Evolutionary conservation across 2,113 vertebrate species (phyloP), one percentile per base, ranked within the genome.

Genomic region (Atherinomorus stipes): DNA sequence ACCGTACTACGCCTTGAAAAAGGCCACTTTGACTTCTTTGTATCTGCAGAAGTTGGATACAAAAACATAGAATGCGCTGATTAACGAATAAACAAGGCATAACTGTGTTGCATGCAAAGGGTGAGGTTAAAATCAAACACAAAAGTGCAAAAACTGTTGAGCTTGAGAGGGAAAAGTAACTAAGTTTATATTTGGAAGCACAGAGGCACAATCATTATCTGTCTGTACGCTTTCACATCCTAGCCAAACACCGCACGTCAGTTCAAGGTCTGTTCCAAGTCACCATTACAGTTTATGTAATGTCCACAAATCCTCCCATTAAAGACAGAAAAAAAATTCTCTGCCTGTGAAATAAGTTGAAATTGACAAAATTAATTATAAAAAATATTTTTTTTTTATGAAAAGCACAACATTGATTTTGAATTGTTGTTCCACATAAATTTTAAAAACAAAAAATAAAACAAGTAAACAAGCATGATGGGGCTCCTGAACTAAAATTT

Each of bases 1-100:
- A 96, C 96, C 38, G 87, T 81, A 87, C 87, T 91, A 80, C 93
- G 95, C 72, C 90, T 95, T 21, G 90, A 91, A 85, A 99, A 97
- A n/a, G 95, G 96, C 96, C 96, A 97, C 90, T 96, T 95, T 71
- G 92, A 86, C 80, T 97, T 98, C 93, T 96, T 98, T 23, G 94
- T 92, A 81, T 96, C 96, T 98, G 74, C n/a, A 71, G 79, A 40
- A 47, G 74, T 25, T n/a, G 8, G 26, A 61, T 73, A 62, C 49
- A 89, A 66, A 84, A 37, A 58, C 8, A n/a, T n/a, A n/a, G 62
- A 26, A 60, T 26, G 54, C 23, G 15, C 21, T 22, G n/a, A 23
- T 25, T 15, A 59, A 58, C 18, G 13, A 65, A 38, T 47, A 23
- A 65, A 45, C 25, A 22, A 31, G 21, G 4, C n/a, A 11, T 5